Percentiles rank a stretch among this genome's conserved stretches.
These are phyloP conservation scores for Noctua janthina DNA, from an alignment of 2,888 invertebrate species.

Conservation along the genomic window DNA sequence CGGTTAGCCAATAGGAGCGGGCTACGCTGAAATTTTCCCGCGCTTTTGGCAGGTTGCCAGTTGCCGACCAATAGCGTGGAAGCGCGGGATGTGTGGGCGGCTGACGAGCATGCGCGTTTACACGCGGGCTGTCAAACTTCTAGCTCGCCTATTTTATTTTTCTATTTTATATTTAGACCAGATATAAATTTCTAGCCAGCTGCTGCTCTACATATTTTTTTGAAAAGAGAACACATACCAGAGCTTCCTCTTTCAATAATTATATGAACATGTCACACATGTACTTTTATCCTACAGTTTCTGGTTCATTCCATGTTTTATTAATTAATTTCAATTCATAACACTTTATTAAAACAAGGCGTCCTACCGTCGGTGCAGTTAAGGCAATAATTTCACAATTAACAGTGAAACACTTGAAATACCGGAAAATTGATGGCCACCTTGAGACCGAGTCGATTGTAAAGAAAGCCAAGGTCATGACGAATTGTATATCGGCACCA, in stretches of 20 bases:
- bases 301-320: background rate
- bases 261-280: background rate
- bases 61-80: constrained; percentile 81
- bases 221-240: constrained; percentile 24
- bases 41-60: constrained; percentile 88
- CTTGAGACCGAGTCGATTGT: constrained; percentile 71
- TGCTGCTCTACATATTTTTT: constrained; percentile 56
- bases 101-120: constrained; percentile 74
- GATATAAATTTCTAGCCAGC: constrained; percentile 66
- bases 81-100: constrained; percentile 81
- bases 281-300: background rate
- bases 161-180: constrained; percentile 74
- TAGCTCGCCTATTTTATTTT: constrained; percentile 69
- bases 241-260: background rate
- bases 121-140: constrained; percentile 71
- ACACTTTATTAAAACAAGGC: background rate
- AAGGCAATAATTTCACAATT: constrained; percentile 51
- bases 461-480: constrained; percentile 76
- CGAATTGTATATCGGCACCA: constrained; percentile 69
- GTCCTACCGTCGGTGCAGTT: background rate
- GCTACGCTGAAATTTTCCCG: constrained; percentile 82
- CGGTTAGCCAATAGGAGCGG: constrained; percentile 81
- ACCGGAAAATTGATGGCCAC: constrained; percentile 73
- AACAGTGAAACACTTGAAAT: constrained; percentile 72
- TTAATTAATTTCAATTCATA: background rate